Percentiles rank a stretch among this genome's conserved stretches.
Evolutionary conservation across 2,113 vertebrate genomes (phyloP).

Genomic region (Echinops telfairi): DNA sequence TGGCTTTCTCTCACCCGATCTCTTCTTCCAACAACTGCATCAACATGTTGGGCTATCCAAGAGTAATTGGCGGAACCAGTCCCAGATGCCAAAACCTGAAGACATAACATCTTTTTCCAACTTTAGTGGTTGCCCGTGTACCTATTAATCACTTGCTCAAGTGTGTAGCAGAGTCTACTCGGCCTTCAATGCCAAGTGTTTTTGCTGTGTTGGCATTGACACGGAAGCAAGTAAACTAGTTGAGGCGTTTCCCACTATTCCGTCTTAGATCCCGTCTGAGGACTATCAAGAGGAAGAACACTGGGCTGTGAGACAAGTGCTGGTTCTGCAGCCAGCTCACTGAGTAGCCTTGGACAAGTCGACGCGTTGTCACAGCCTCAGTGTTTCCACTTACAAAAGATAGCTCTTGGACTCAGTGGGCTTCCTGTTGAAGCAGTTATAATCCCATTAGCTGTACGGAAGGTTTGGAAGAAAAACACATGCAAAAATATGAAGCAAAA

Average conservation of each 20-base stretch:
- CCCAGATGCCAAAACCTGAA: conserved; percentile 53
- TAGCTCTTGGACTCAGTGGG: neutral
- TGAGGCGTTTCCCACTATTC: conserved; percentile 43
- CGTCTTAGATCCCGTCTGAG: conserved; percentile 19
- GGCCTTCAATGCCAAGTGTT: neutral
- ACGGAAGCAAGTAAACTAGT: neutral
- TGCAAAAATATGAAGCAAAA: neutral
- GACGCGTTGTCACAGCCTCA: neutral
- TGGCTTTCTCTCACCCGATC: neutral
- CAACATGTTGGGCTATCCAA: neutral
- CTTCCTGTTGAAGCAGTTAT: conserved; percentile 12
- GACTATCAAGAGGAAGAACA: conserved; percentile 4
- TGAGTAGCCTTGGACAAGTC: neutral
- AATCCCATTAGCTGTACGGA: neutral
- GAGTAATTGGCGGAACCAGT: conserved; percentile 30
- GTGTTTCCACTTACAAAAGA: neutral
- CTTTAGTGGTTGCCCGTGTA: conserved; percentile 29
- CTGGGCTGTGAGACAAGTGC: neutral
- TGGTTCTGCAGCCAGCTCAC: neutral
- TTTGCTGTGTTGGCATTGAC: conserved; percentile 26
- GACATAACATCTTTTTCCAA: conserved; percentile 10
- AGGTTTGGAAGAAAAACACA: conserved; percentile 45
- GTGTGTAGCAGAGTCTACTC: conserved; percentile 34
- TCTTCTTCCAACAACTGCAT: conserved; percentile 59
- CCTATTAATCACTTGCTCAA: neutral